These are phyloP conservation scores for Thinocorus orbignyianus DNA, from an alignment of 2,113 vertebrate genomes.

Conservation along the genomic window DNA sequence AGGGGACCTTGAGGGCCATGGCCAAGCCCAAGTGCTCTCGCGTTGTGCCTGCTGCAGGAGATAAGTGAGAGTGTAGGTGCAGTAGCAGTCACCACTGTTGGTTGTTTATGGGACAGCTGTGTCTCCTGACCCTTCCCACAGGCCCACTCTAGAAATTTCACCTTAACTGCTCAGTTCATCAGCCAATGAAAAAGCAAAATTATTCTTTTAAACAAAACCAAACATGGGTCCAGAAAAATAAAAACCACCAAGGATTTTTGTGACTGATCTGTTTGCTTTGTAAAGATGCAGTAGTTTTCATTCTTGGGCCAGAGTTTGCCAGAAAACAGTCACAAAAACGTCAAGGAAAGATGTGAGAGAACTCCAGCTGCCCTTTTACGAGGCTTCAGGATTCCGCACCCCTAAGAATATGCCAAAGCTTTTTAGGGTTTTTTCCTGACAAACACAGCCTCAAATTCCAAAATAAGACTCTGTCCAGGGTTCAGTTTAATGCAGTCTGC, in stretches of 20 bases:
- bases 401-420: not conserved
- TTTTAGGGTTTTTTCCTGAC: not conserved
- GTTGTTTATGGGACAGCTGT: not conserved
- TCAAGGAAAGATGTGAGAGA: not conserved
- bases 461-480: not conserved
- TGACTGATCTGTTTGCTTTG: not conserved
- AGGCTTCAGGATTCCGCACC: not conserved
- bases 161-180: not conserved
- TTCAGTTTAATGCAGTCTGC: not conserved
- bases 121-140: not conserved
- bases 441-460: not conserved
- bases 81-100: not conserved
- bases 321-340: not conserved
- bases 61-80: not conserved
- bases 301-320: not conserved
- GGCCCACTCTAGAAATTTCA: not conserved
- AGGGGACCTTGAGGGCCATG: conserved; percentile 96
- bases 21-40: conserved; percentile 95
- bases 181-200: not conserved
- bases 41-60: conserved; percentile 88
- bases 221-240: not conserved
- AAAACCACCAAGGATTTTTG: not conserved
- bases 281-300: not conserved
- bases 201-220: not conserved
- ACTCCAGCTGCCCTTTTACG: not conserved